Evolutionary conservation across 2,888 invertebrate genomes (phyloP), one percentile per base, ranked within the genome.

Genomic region (Thecophora atra): DNA sequence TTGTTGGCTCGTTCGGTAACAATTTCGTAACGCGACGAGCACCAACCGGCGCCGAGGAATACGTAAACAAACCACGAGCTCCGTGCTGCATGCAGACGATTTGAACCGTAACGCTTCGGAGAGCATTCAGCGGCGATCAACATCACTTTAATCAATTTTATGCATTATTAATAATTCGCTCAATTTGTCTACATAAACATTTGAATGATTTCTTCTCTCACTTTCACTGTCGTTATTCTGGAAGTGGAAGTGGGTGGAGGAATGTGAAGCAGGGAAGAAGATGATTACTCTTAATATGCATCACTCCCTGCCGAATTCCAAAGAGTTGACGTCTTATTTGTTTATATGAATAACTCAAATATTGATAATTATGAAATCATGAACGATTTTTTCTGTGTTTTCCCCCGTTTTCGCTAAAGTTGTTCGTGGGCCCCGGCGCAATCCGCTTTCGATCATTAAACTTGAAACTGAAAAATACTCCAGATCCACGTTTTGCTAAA

Each of bases 1-100:
- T 74, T 70, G 73, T 71, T 74, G 72, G 69, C 71, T 74, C 28
- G 42, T 51, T 51, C 71, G 54, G 58, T 28, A 47, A 65, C 19
- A 28, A 17, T 65, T 54, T 66, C 37, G 68, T 56, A n/a, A 47
- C 47, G 21, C 37, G 37, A 37, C 37, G 21, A 8, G 58, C 47
- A 58, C 58, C 26, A 56, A 28, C 24, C 54, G 42, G n/a, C n/a
- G 24, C 37, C 54, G 28, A 13, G n/a, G 51, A 13, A 37, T 11
- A 52, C 47, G 28, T 28, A 24, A 56, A 64, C 4, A 68, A 54
- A 64, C 24, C 37, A 37, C 37, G 37, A 6, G 37, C 37, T 37
- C 37, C 37, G 54, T 54, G 21, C 54, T 21, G 21, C 21, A 19
- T 13, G 54, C 21, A 54, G 21, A 17, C 52, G 54, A 15, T 54